Evolutionary conservation across 2,113 vertebrate genomes (phyloP).

Genomic region (Numida meleagris): DNA sequence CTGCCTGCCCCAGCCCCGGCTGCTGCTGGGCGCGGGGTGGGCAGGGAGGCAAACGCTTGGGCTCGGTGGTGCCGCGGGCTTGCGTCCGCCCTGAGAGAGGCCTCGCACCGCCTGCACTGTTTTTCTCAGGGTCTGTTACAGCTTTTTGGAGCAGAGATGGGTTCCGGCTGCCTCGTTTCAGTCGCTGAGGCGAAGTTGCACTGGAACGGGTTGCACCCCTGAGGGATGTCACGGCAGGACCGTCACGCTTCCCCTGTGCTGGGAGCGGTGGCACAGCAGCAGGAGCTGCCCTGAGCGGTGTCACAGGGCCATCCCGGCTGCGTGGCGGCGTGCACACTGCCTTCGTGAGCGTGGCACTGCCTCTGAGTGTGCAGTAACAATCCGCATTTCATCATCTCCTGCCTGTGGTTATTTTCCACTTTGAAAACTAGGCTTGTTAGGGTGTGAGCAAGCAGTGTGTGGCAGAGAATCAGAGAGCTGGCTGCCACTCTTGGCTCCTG

Average conservation of each 20-base stretch:
- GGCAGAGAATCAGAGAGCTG: not conserved
- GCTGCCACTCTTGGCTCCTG: not conserved
- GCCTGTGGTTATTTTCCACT: not conserved
- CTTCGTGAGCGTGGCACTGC: accelerated
- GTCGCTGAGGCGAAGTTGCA: not conserved
- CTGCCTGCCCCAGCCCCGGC: not conserved
- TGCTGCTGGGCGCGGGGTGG: not conserved
- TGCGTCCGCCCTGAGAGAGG: not conserved
- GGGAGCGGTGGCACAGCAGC: not conserved
- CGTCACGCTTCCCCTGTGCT: accelerated
- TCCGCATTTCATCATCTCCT: not conserved
- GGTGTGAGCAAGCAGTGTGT: not conserved
- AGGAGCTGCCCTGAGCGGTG: not conserved
- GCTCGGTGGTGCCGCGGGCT: accelerated
- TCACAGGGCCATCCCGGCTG: not conserved
- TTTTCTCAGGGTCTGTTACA: not conserved
- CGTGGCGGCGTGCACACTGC: accelerated
- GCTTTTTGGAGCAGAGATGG: not conserved
- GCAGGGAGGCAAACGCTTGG: accelerated
- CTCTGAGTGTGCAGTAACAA: not conserved
- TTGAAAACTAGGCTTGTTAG: not conserved
- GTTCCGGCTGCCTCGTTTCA: not conserved
- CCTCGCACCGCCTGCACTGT: not conserved
- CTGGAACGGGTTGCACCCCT: not conserved
- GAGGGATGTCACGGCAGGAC: not conserved